A percentile compares a stretch with the other conserved stretches of the same genome.
phyloP scores from a whole-genome alignment of 1,140 invertebrate genomes.

The Papilio xuthus region DNA sequence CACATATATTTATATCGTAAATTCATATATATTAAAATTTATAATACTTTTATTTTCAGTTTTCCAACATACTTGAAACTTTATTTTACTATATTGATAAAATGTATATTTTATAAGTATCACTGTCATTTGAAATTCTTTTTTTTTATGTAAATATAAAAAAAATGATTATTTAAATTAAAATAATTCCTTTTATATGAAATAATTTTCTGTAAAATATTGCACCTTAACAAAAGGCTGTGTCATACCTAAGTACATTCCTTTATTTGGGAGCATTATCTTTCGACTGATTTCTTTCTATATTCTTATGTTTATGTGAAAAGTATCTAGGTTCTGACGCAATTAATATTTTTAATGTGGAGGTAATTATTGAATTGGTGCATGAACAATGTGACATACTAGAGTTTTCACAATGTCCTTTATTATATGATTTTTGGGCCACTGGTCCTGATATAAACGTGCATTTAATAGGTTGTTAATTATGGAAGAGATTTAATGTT shows the following conservation, averaged over 20 bases:
- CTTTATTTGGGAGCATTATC: slow-evolving; percentile 60
- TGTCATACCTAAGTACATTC: slow-evolving; percentile 77
- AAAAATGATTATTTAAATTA: background rate
- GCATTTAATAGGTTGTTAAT: slow-evolving; percentile 80
- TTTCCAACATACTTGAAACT: background rate
- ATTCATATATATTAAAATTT: background rate
- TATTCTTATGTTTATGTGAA: slow-evolving; percentile 58
- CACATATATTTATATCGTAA: slow-evolving; percentile 28
- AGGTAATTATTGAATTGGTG: slow-evolving; percentile 45
- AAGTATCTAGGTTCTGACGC: slow-evolving; percentile 43
- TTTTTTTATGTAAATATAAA: slow-evolving; percentile 36
- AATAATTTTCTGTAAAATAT: background rate
- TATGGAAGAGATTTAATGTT: slow-evolving; percentile 78
- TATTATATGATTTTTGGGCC: slow-evolving; percentile 62
- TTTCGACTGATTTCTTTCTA: slow-evolving; percentile 66
- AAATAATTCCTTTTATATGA: background rate
- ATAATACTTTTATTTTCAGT: background rate
- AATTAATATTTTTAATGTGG: slow-evolving; percentile 43
- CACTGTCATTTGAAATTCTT: background rate
- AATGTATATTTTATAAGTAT: background rate
- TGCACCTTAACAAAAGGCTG: slow-evolving; percentile 52
- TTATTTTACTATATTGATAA: background rate
- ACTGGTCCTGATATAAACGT: slow-evolving; percentile 66
- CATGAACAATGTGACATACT: slow-evolving; percentile 56
- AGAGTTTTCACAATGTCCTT: slow-evolving; percentile 50